These are phyloP conservation scores for Gymnarchus niloticus DNA, from an alignment of 2,113 vertebrate genomes.

Conservation along the genomic window DNA sequence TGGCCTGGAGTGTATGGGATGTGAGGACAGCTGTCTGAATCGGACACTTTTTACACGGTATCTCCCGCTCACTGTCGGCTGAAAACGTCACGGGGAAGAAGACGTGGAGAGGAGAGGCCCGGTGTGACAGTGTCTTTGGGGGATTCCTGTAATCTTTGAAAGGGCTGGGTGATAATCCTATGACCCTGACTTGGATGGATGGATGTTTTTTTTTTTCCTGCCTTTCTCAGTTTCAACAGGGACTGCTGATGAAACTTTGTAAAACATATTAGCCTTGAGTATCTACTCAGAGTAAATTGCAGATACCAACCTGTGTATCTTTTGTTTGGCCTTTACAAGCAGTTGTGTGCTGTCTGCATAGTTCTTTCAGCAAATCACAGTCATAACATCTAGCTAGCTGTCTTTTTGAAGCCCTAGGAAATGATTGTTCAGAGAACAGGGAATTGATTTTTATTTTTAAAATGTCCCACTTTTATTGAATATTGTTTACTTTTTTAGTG, in stretches of 20 bases:
- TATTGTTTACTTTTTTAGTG: not conserved
- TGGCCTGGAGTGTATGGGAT: constrained; percentile 50
- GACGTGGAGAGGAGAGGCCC: not conserved
- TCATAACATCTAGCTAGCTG: not conserved
- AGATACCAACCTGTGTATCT: constrained; percentile 5
- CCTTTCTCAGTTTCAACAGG: not conserved
- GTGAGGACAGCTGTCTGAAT: constrained; percentile 27
- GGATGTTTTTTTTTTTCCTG: too few relatives aligned
- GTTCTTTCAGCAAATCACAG: not conserved
- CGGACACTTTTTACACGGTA: too few relatives aligned
- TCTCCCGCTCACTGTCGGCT: too few relatives aligned
- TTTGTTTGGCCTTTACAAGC: not conserved
- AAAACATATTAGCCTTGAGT: too few relatives aligned
- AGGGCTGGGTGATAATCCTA: not conserved
- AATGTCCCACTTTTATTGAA: not conserved
- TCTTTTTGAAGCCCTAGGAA: not conserved
- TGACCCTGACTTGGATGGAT: too few relatives aligned
- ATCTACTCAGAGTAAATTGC: not conserved
- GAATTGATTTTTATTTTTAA: not conserved
- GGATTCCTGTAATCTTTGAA: not conserved
- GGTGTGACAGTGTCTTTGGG: not conserved
- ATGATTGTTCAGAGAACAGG: not conserved
- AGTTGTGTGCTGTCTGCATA: not conserved
- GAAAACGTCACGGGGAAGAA: not conserved
- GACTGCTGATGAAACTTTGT: not conserved